Base-by-base conservation (phyloP, 2,888 invertebrate species). In the Fabriciana adippe region DNA sequence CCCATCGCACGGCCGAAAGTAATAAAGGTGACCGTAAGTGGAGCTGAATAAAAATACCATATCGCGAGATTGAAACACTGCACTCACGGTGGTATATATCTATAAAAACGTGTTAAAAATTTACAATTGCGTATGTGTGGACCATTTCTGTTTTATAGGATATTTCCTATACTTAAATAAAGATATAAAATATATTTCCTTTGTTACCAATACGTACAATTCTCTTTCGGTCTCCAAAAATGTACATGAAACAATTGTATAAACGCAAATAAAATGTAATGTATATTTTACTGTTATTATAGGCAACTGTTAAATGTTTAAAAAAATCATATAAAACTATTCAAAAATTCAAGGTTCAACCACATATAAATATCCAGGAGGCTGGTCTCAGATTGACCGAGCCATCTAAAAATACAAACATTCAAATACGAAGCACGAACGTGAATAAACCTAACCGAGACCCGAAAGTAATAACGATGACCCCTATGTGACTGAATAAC, bases 21-120 rank as follows among this genome's bases (percentile, higher is more conserved):
- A 70, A 70, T 67, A 64, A 67, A 55, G 64, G 35, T 60, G 56
- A 61, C 60, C 64, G 57, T 55, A 64, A 60, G 66, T 55, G 60
- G 54, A 45, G 51, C 55, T 55, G 59, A 64, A 67, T 69, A 67
- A 64, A 63, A 56, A 31, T 21, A 59, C 6, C 55, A 56, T 48
- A 64, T 55, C 13, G 48, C 55, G 66, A 55, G 60, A 69, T 63
- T 64, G 55, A 60, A 67, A 64, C 50, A 48, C 59, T 59, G 26
- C 59, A 59, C 48, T 59, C 59, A 48, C 26, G 16, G 47, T 47
- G 59, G n/a, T 48, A 54, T 57, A 41, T 63, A 45, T 53, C 56
- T 63, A 64, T 67, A 47, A 57, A 63, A 63, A 59, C 57, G 53
- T 59, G 67, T 64, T 67, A 47, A 67, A 57, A 63, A 48, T 53